Evolutionary conservation across 2,888 invertebrate genomes (phyloP), one percentile per base, ranked within the genome.

Genomic region (Chrysina gloriosa): DNA sequence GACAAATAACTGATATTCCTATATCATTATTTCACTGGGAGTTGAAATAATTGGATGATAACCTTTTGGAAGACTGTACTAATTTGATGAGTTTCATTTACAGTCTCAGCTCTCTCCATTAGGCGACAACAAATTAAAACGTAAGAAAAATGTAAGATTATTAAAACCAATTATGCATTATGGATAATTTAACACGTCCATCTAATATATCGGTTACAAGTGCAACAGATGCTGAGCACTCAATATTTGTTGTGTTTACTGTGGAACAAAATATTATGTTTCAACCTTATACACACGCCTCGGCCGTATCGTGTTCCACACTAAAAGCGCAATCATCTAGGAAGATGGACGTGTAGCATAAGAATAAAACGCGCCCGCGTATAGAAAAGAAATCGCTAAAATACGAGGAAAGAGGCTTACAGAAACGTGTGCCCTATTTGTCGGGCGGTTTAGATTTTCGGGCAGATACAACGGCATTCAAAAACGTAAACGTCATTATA

Each of bases 391-490:
- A 39, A n/a, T 25, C 19, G 21, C n/a, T 39, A 58, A 56, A 31
- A 58, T 58, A 11, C 21, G 21, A 9, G 39, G 21, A 14, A 58
- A 58, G 58, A 39, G 11, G 58, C 58, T 58, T 39, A 58, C 6
- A n/a, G n/a, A 25, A 39, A 58, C 58, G 58, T 58, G 58, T 58
- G 58, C 58, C 58, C 39, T 25, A 58, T 58, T 58, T 58, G 58
- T 58, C 58, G 39, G n/a, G 58, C 58, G 58, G 27, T 25, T 39
- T 14, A 58, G 39, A 58, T 58, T 58, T 31, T 25, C 39, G 14
- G 14, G n/a, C 14, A 58, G 58, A 58, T 58, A 39, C 58, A 58
- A 39, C 39, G 27, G 25, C 5, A 2, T 25, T 25, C 39, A 39
- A 34, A 39, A 56, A 58, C 36, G 23, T 39, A 39, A 54, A 54